Evolutionary conservation across 2,888 invertebrate species (phyloP), one percentile per base, ranked within the genome.

Genomic region (Xestia ashworthii): DNA sequence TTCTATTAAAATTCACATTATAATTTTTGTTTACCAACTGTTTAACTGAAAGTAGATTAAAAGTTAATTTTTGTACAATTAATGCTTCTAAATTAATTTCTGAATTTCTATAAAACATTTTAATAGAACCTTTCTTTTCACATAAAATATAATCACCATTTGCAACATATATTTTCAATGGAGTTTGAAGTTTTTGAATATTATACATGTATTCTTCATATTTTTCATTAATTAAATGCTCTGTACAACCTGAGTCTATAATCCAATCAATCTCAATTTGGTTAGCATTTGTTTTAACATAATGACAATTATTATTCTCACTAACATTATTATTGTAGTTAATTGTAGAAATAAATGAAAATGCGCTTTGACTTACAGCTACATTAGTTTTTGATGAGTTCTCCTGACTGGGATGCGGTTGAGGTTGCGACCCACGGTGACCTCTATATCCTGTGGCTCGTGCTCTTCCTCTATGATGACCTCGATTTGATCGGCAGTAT

Each of bases 221-320:
- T 65, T 44, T 41, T 65, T 66, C 46, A 66, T 46, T 66, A 66
- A 66, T 46, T 66, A 66, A 66, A 66, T 66, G 66, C 66, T 66
- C 66, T 46, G 46, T 66, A 46, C 66, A 66, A 48, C 66, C 66
- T 66, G 46, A 66, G 16, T 32, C 32, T 32, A 32, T 32, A 32
- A 32, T 32, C 32, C 32, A 32, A 32, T 32, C 32, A 32, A 32
- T 32, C 32, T 32, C 32, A 32, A 32, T 32, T 32, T 32, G 32
- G 32, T 32, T 32, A 32, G 32, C 32, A 32, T 32, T 32, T 32
- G 32, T 32, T 32, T 32, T 32, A 32, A 32, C 32, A 32, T 32
- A 32, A 32, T 32, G 32, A 2, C 41, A 41, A 41, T 41, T 41
- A 41, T 41, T 41, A 41, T 41, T 41, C 5, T 41, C 41, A 41